These are phyloP conservation scores for Cephus rjabovi DNA, from an alignment of 2,888 invertebrate species.

Conservation along the genomic window DNA sequence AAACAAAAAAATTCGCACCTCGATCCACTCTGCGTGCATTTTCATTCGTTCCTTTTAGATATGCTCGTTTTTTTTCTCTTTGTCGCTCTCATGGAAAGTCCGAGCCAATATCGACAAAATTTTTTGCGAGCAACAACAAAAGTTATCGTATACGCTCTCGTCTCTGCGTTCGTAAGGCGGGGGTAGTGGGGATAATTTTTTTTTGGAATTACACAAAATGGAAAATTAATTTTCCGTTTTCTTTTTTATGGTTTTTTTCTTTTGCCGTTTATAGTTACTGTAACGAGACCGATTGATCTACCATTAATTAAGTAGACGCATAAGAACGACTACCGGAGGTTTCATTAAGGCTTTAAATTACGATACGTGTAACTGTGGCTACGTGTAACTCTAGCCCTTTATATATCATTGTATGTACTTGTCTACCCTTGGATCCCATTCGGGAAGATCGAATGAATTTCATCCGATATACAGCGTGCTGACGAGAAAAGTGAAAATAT, in stretches of 20 bases:
- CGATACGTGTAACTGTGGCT: background rate
- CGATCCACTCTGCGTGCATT: background rate
- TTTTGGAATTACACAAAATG: conserved; percentile 8
- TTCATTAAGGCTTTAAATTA: background rate
- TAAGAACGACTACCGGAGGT: background rate
- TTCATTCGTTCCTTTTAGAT: background rate
- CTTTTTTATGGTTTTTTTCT: conserved; percentile 9
- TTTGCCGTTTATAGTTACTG: conserved; percentile 5
- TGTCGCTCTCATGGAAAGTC: background rate
- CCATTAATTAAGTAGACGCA: background rate
- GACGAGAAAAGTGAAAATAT: conserved; percentile 23
- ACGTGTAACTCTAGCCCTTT: background rate
- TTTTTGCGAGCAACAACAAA: background rate
- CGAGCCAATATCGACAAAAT: background rate
- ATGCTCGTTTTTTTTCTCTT: background rate
- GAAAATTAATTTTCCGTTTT: conserved; percentile 1
- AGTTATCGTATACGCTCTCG: background rate
- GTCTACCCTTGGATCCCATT: background rate
- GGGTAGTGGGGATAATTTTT: background rate
- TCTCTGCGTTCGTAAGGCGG: background rate
- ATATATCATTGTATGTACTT: background rate
- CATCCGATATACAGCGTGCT: conserved; percentile 15
- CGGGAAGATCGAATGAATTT: conserved; percentile 17
- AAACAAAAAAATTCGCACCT: background rate
- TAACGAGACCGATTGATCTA: background rate